Conservation (phyloP, 2,888 invertebrate species). For the Drosophila leonis region DNA sequence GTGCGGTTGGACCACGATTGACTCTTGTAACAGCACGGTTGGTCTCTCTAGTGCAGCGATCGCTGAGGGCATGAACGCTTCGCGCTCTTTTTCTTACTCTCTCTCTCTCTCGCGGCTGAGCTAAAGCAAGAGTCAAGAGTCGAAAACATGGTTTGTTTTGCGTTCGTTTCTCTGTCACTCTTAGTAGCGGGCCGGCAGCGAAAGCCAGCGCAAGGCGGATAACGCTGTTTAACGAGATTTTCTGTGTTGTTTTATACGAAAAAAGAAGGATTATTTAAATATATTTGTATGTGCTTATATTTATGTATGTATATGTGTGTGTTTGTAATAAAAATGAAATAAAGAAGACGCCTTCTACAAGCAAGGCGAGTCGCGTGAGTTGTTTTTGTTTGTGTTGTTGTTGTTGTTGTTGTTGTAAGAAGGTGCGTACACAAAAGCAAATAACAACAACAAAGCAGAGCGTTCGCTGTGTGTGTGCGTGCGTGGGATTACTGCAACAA, state of each 20-base stretch:
- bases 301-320: constrained; percentile 1
- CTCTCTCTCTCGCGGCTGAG: background rate
- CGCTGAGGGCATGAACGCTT: background rate
- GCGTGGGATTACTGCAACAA: constrained; percentile 42
- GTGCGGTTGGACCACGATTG: no score
- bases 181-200: constrained; percentile 49
- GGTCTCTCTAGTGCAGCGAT: constrained; percentile 5
- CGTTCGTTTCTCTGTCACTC: constrained; percentile 20
- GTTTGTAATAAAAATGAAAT: constrained; percentile 26
- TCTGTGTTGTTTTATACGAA: constrained; percentile 23
- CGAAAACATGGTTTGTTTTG: constrained; percentile 31
- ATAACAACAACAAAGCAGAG: constrained; percentile 37
- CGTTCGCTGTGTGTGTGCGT: constrained; percentile 19
- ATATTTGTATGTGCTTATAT: constrained; percentile 9
- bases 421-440: constrained; percentile 46
- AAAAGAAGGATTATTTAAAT: constrained; percentile 49
- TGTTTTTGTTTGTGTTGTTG: no score
- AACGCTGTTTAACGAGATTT: constrained; percentile 48
- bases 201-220: constrained; percentile 50
- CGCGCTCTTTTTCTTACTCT: background rate
- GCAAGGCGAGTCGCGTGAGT: constrained; percentile 41
- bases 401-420: constrained; percentile 28
- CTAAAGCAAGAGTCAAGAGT: constrained; percentile 28
- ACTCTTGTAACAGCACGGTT: no score
- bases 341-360: constrained; percentile 31